phyloP scores from a whole-genome alignment of 2,113 vertebrate species.

The Poeciliopsis retropinna region DNA sequence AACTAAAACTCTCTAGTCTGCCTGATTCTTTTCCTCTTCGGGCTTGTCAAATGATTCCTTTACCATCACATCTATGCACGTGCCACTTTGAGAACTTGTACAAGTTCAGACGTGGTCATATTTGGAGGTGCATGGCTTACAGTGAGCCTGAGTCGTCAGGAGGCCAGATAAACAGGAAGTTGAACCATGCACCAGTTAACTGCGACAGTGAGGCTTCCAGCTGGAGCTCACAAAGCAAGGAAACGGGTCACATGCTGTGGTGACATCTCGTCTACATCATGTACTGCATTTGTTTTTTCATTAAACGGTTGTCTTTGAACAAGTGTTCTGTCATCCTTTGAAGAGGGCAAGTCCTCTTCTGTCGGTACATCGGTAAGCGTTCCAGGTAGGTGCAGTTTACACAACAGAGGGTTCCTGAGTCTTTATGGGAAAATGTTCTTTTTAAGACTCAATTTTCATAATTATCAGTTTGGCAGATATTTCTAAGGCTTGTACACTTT shows the following conservation, averaged over 20 bases:
- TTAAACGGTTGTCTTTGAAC: conserved; percentile 65
- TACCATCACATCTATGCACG: conserved; percentile 62
- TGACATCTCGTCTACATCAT: conserved; percentile 44
- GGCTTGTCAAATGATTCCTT: conserved; percentile 12
- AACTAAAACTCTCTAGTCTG: conserved; percentile 16
- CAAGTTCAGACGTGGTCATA: conserved; percentile 41
- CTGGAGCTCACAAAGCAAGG: conserved; percentile 29
- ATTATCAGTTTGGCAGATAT: too few relatives aligned
- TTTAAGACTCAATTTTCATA: too few relatives aligned
- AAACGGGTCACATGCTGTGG: conserved; percentile 35
- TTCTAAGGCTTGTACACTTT: too few relatives aligned
- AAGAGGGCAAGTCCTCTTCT: too few relatives aligned
- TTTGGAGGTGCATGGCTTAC: conserved; percentile 29
- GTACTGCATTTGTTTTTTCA: conserved; percentile 61
- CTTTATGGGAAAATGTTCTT: too few relatives aligned
- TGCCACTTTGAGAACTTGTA: conserved; percentile 58
- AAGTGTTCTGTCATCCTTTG: neutral
- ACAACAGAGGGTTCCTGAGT: too few relatives aligned
- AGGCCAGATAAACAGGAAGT: neutral
- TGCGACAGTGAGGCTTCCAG: conserved; percentile 40
- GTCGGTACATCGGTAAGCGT: too few relatives aligned
- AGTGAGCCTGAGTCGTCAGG: conserved; percentile 11
- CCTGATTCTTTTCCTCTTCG: conserved; percentile 3
- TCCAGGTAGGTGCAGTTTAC: neutral
- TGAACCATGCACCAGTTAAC: conserved; percentile 5